phyloP scores from a whole-genome alignment of 1,140 invertebrate species.

The Aethina tumida region DNA sequence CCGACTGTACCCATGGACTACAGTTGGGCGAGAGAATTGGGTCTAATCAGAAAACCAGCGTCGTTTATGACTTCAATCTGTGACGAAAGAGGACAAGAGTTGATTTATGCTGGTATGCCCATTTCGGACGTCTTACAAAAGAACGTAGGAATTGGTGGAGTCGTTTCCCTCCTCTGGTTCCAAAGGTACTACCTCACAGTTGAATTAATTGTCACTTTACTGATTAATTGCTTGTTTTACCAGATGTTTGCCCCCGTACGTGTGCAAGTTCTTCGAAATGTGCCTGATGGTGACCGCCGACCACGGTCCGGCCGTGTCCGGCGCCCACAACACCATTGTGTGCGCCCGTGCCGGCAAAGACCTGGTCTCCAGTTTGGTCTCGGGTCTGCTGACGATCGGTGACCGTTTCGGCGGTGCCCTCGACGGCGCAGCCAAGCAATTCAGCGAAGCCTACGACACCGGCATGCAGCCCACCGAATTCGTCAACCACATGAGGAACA shows the following conservation, averaged over 20 bases:
- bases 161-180: slow-evolving; percentile 97
- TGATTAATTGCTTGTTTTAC: too few relatives aligned
- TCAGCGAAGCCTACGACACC: slow-evolving; percentile 88
- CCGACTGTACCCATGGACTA: slow-evolving; percentile 99
- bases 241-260: slow-evolving; percentile 85
- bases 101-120: slow-evolving; percentile 96
- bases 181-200: too few relatives aligned
- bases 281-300: slow-evolving; percentile 98
- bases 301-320: slow-evolving; percentile 97
- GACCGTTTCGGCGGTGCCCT: slow-evolving; percentile 98
- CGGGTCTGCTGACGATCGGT: slow-evolving; percentile 95
- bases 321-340: slow-evolving; percentile 99
- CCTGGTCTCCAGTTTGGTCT: slow-evolving; percentile 91
- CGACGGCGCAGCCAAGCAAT: slow-evolving; percentile 92
- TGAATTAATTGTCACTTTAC: too few relatives aligned
- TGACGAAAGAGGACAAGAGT: slow-evolving; percentile 96
- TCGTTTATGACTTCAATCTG: slow-evolving; percentile 99
- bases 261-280: slow-evolving; percentile 98
- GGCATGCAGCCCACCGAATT: slow-evolving; percentile 94
- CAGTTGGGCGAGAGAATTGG: slow-evolving; percentile 95
- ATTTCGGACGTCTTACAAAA: slow-evolving; percentile 88
- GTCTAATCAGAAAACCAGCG: slow-evolving; percentile 95
- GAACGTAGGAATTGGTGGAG: slow-evolving; percentile 93
- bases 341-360: slow-evolving; percentile 98
- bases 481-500: slow-evolving; percentile 94